A percentile compares a stretch with the other conserved stretches of the same genome.
Conservation (phyloP, 2,797 vertebrate species). For the Poeciliopsis infans region DNA sequence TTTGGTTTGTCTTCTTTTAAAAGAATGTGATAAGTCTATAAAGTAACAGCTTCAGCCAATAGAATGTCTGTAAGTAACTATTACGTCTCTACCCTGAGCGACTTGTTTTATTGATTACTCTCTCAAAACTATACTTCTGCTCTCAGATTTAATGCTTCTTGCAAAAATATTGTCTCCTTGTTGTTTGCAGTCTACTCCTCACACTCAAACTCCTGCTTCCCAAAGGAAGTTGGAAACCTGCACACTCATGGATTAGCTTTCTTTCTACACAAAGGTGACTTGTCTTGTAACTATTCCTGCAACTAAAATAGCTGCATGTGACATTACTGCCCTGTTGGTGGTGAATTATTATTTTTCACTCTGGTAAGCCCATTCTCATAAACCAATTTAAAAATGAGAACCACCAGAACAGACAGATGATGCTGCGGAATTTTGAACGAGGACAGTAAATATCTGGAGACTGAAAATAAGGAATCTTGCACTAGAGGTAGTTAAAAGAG, state of each 20-base stretch:
- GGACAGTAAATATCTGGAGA: not conserved
- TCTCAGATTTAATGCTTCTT: not conserved
- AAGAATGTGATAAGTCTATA: not conserved
- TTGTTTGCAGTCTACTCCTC: not conserved
- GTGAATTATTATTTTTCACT: not conserved
- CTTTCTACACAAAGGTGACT: not conserved
- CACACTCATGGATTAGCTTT: not conserved
- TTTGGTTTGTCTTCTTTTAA: not conserved
- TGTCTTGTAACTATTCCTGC: not conserved
- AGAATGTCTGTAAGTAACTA: not conserved
- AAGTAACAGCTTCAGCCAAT: not conserved
- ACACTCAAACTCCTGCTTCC: not conserved
- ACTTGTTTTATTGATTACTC: not conserved
- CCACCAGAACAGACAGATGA: not conserved
- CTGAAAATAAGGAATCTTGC: not conserved
- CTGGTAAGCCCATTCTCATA: not conserved
- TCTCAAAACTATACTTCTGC: not conserved
- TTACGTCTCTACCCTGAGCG: not conserved
- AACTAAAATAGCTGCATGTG: not conserved
- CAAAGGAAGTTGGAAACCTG: not conserved
- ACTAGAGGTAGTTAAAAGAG: not conserved
- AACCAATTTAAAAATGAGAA: not conserved
- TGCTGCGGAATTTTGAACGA: not conserved
- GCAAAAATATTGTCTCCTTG: not conserved
- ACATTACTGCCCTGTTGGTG: not conserved